These are phyloP conservation scores for Diploptera punctata DNA, from an alignment of 2,888 invertebrate genomes.

Conservation along the genomic window DNA sequence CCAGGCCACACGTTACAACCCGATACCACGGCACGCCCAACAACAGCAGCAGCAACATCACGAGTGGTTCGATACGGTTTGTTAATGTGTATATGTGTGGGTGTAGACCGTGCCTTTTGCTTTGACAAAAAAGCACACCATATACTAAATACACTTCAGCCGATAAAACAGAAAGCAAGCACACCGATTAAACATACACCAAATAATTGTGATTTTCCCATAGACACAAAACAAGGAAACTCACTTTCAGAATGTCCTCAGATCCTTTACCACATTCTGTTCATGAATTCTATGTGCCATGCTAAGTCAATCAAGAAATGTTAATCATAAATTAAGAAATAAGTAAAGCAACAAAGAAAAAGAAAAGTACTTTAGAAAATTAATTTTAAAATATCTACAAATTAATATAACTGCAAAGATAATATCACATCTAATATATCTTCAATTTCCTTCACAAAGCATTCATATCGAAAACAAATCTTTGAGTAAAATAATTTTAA, in stretches of 20 bases:
- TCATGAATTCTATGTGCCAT: neutral
- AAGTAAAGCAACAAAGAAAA: neutral
- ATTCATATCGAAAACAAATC: no score
- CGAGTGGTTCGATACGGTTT: neutral
- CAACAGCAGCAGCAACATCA: neutral
- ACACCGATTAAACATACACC: neutral
- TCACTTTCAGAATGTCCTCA: neutral
- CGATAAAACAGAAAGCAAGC: neutral
- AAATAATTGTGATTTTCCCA: neutral
- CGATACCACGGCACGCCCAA: neutral
- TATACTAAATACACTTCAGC: neutral
- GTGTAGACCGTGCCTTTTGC: conserved; percentile 25
- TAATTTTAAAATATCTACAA: no score
- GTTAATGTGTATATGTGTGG: neutral
- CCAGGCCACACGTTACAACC: conserved; percentile 28
- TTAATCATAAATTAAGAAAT: neutral
- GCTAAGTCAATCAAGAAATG: no score
- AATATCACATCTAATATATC: no score
- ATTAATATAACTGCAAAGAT: no score
- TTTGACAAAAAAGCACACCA: conserved; percentile 9
- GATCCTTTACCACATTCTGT: neutral
- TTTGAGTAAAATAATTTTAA: no score
- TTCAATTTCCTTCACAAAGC: no score
- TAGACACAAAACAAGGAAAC: neutral
- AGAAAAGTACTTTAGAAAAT: no score